phyloP scores from a whole-genome alignment of 2,797 vertebrate genomes.

The Sebastes hubbsi region DNA sequence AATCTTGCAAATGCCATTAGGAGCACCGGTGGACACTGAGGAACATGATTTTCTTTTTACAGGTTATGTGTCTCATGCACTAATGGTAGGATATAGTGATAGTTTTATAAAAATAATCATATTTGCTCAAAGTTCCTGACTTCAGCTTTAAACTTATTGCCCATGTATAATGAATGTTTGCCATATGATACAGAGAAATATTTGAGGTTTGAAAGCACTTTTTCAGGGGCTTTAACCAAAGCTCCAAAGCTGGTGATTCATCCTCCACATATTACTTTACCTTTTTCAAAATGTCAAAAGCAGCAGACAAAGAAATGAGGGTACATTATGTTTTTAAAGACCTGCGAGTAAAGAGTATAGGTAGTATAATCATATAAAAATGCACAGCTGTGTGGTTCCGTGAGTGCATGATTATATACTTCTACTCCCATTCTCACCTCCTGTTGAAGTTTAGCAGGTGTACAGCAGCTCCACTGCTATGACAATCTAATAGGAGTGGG shows the following conservation, averaged over 20 bases:
- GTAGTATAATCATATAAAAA: not conserved
- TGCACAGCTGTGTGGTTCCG: not conserved
- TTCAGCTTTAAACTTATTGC: not conserved
- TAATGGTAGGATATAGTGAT: too few relatives aligned
- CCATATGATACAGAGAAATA: not conserved
- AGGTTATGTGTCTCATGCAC: too few relatives aligned
- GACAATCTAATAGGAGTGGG: too few relatives aligned
- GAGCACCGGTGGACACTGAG: too few relatives aligned
- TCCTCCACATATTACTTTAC: not conserved
- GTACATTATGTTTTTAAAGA: not conserved
- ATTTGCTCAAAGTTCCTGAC: too few relatives aligned
- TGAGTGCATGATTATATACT: not conserved
- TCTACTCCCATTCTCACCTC: slow-evolving; percentile 8
- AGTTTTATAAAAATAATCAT: too few relatives aligned
- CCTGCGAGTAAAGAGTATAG: not conserved
- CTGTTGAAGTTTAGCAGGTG: slow-evolving; percentile 35
- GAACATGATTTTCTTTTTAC: too few relatives aligned
- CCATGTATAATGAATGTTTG: not conserved
- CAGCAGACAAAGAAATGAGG: not conserved
- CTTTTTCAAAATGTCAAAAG: slow-evolving; percentile 21
- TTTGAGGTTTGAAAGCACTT: not conserved
- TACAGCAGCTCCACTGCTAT: not conserved
- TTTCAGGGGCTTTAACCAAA: not conserved
- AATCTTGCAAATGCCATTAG: too few relatives aligned
- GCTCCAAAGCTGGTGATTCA: not conserved